Evolutionary conservation across 2,113 vertebrate genomes (phyloP).

Genomic region (Epinephelus moara): DNA sequence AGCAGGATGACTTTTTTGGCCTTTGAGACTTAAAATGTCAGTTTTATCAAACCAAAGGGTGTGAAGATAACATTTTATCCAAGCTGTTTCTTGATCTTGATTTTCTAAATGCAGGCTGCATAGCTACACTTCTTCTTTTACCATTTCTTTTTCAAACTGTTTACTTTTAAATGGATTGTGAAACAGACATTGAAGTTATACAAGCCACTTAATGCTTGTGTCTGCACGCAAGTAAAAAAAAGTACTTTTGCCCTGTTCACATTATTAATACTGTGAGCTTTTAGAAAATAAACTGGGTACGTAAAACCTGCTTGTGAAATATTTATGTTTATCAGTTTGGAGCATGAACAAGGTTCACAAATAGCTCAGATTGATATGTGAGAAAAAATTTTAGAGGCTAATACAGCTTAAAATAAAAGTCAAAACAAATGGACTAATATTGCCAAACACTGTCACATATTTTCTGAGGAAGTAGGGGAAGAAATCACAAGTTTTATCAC

Average conservation of each 20-base stretch:
- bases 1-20: constrained; percentile 53
- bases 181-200: background rate
- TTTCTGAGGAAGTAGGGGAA: too few relatives aligned
- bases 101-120: background rate
- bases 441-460: background rate
- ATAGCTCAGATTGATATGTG: background rate
- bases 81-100: background rate
- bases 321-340: background rate
- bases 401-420: background rate
- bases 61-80: constrained; percentile 22
- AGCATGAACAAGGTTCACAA: background rate
- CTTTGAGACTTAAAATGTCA: constrained; percentile 54
- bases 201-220: background rate
- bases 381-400: background rate
- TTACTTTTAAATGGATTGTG: background rate
- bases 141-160: background rate
- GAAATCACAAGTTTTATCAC: too few relatives aligned
- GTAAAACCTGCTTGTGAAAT: background rate
- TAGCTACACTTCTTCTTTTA: background rate
- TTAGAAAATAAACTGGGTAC: background rate
- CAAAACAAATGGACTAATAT: background rate
- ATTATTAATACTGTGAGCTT: background rate
- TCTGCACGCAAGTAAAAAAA: constrained; percentile 12
- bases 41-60: constrained; percentile 47
- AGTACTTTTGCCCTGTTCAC: background rate